Evolutionary conservation across 2,888 invertebrate genomes (phyloP).

Genomic region (Zaprionus bogoriensis): DNA sequence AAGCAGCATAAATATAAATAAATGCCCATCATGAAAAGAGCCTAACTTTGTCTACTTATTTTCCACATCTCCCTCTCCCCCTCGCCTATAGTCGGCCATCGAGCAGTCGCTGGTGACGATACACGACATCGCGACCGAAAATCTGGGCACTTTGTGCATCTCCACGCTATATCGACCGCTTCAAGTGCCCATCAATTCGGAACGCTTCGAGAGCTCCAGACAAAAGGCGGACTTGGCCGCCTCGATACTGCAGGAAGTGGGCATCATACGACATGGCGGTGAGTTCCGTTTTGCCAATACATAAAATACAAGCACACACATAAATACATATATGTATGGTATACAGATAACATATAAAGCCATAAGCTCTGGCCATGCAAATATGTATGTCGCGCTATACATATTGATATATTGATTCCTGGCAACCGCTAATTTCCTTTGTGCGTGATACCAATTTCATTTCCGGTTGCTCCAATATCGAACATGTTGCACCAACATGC

Average conservation of each 20-base stretch:
- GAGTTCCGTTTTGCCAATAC: slow-evolving; percentile 58
- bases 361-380: too few species aligned
- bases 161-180: slow-evolving; percentile 88
- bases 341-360: too few species aligned
- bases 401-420: slow-evolving; percentile 54
- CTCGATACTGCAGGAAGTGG: slow-evolving; percentile 89
- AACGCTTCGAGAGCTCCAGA: slow-evolving; percentile 89
- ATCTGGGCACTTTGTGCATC: slow-evolving; percentile 88
- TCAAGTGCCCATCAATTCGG: slow-evolving; percentile 87
- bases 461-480: not conserved
- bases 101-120: slow-evolving; percentile 89
- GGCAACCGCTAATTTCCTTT: slow-evolving; percentile 22
- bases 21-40: slow-evolving; percentile 31
- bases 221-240: slow-evolving; percentile 92
- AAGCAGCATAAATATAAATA: slow-evolving; percentile 18
- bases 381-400: too few species aligned
- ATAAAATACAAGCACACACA: not conserved
- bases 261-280: slow-evolving; percentile 86
- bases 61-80: not conserved
- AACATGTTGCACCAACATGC: too few species aligned
- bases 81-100: slow-evolving; percentile 82
- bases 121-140: slow-evolving; percentile 89
- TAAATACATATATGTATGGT: not conserved
- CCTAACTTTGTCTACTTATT: not conserved
- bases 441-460: slow-evolving; percentile 14